Conservation (phyloP, 2,113 vertebrate species). For the Lontra canadensis region DNA sequence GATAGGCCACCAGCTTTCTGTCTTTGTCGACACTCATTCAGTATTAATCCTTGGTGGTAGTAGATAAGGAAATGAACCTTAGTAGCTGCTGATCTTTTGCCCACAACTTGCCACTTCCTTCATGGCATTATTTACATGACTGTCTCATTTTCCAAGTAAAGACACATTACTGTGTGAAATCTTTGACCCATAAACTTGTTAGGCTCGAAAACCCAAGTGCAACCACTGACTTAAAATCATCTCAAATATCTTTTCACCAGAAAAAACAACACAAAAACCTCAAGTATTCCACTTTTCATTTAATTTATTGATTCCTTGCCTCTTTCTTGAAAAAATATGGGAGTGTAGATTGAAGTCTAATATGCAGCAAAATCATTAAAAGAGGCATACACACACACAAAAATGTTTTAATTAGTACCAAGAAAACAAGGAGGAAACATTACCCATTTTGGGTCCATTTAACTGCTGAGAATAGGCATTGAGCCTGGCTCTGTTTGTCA, state of each 20-base stretch:
- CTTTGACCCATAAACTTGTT: background rate
- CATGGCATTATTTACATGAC: background rate
- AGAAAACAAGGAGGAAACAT: background rate
- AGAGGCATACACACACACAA: background rate
- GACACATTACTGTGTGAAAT: background rate
- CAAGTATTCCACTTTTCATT: background rate
- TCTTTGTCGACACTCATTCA: background rate
- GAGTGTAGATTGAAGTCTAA: background rate
- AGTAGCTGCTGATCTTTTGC: background rate
- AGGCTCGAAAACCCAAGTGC: slow-evolving; percentile 22
- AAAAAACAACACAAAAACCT: background rate
- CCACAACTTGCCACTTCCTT: background rate
- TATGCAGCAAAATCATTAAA: background rate
- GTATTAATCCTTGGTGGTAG: background rate
- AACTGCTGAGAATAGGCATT: background rate
- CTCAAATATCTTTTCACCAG: background rate
- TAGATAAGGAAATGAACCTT: background rate
- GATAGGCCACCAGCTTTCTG: background rate
- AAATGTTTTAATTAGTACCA: background rate
- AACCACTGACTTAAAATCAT: background rate
- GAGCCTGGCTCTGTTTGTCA: background rate
- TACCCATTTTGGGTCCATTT: background rate
- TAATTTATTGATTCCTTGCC: background rate
- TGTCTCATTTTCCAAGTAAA: slow-evolving; percentile 36
- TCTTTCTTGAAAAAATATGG: background rate